Conservation (phyloP, 2,888 invertebrate species). For the Tromatobia lineatoria region DNA sequence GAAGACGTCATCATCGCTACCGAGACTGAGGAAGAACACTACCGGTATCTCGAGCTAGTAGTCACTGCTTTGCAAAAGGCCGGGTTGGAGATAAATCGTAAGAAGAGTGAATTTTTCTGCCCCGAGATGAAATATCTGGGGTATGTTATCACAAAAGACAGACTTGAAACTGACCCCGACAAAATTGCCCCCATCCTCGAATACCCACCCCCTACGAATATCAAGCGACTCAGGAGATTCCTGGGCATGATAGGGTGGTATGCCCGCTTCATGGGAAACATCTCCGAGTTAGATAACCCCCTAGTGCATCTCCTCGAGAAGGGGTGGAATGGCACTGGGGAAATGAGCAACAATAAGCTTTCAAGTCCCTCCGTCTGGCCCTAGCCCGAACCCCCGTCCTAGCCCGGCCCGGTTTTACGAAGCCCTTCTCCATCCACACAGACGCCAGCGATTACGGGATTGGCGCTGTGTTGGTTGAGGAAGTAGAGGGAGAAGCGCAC, state of each 20-base stretch:
- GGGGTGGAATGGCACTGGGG: slow-evolving; percentile 34
- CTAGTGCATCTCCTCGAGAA: slow-evolving; percentile 10
- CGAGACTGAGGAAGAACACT: no score
- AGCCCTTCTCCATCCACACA: slow-evolving; percentile 43
- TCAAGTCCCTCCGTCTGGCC: slow-evolving; percentile 12
- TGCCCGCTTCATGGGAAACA: no score
- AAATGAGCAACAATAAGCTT: slow-evolving; percentile 15
- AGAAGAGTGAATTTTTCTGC: slow-evolving; percentile 51
- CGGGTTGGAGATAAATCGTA: slow-evolving; percentile 35
- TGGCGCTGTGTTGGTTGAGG: slow-evolving; percentile 26
- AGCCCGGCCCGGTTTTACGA: slow-evolving; percentile 40
- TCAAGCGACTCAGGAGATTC: slow-evolving; percentile 67
- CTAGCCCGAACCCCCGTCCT: slow-evolving; percentile 31
- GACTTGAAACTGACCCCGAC: slow-evolving; percentile 39
- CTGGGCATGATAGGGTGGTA: no score
- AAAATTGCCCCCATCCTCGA: slow-evolving; percentile 41
- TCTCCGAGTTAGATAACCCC: slow-evolving; percentile 5
- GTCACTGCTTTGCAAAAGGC: no score
- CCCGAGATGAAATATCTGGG: no score
- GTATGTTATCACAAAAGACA: slow-evolving; percentile 4
- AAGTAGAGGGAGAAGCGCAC: neutral
- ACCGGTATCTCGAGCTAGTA: no score
- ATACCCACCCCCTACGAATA: slow-evolving; percentile 42
- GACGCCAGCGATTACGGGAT: slow-evolving; percentile 43
- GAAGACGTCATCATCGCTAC: no score